Evolutionary conservation across 2,797 vertebrate genomes (phyloP).

Genomic region (Anas bahamensis): DNA sequence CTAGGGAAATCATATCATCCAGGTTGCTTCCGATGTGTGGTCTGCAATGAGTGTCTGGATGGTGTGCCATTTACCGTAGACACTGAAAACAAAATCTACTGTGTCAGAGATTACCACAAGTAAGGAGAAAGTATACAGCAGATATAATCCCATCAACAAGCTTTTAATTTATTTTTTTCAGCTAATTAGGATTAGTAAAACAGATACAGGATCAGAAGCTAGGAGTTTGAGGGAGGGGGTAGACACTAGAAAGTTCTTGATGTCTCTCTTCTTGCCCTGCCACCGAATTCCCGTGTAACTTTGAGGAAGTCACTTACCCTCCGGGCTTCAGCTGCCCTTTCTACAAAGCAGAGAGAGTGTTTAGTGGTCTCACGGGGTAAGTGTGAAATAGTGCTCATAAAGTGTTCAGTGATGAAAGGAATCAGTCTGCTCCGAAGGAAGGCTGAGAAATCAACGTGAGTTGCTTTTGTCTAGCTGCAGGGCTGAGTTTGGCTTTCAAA

Average conservation of each 20-base stretch:
- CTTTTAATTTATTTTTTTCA: not conserved
- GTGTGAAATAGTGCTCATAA: not conserved
- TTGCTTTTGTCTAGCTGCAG: not conserved
- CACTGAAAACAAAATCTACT: constrained; percentile 97
- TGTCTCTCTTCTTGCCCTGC: not conserved
- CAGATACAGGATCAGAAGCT: not conserved
- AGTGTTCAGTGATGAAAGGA: not conserved
- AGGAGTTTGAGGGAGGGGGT: not conserved
- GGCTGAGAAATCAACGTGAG: not conserved
- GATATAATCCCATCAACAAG: not conserved
- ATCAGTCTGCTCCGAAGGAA: not conserved
- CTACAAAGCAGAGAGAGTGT: not conserved
- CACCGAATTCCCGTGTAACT: not conserved
- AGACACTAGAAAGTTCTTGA: not conserved
- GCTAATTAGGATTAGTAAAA: not conserved
- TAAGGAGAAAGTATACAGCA: constrained; percentile 61
- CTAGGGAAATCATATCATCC: constrained; percentile 97
- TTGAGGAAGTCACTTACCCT: not conserved
- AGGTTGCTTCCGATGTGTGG: constrained; percentile 94
- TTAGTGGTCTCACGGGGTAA: not conserved
- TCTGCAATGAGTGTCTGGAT: constrained; percentile 96
- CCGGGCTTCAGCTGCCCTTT: not conserved
- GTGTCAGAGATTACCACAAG: constrained; percentile 97
- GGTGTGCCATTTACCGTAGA: constrained; percentile 98
- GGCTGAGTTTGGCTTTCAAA: not conserved